Evolutionary conservation across 2,888 invertebrate species (phyloP).

Genomic region (Dolomedes plantarius): DNA sequence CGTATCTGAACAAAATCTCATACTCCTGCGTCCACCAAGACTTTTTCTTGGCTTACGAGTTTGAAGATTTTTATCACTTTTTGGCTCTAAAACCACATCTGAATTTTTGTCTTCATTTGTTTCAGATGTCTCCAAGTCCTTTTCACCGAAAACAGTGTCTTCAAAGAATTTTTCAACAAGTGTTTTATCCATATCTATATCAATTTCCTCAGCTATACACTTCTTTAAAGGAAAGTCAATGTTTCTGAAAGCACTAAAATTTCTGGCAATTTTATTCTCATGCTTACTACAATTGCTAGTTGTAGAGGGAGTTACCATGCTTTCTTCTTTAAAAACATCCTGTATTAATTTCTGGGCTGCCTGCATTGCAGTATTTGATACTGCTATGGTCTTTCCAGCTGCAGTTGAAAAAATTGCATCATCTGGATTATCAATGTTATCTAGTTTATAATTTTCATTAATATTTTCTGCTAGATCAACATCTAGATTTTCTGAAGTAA

Average conservation of each 20-base stretch:
- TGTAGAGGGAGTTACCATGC: too few relatives aligned
- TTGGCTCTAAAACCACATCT: not conserved
- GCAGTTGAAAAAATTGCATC: not conserved
- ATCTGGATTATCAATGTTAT: not conserved
- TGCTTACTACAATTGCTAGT: too few relatives aligned
- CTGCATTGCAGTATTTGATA: not conserved
- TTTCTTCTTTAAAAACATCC: not conserved
- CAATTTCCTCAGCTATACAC: too few relatives aligned
- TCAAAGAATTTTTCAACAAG: slow-evolving; percentile 5
- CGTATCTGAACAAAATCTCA: not conserved
- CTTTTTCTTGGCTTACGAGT: not conserved
- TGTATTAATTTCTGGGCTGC: not conserved
- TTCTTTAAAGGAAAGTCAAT: not conserved
- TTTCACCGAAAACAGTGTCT: not conserved
- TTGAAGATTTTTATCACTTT: not conserved
- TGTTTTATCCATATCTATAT: not conserved
- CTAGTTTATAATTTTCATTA: too few relatives aligned
- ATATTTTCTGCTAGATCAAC: too few relatives aligned
- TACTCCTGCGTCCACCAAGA: slow-evolving; percentile 1
- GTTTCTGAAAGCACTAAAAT: not conserved
- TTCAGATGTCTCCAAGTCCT: not conserved
- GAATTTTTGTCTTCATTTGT: not conserved
- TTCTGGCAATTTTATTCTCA: too few relatives aligned
- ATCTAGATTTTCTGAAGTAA: too few relatives aligned
- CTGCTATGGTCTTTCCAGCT: not conserved